Percentiles rank a stretch among this genome's conserved stretches.
phyloP scores from a whole-genome alignment of 2,113 vertebrate species.

The Furnarius figulus region DNA sequence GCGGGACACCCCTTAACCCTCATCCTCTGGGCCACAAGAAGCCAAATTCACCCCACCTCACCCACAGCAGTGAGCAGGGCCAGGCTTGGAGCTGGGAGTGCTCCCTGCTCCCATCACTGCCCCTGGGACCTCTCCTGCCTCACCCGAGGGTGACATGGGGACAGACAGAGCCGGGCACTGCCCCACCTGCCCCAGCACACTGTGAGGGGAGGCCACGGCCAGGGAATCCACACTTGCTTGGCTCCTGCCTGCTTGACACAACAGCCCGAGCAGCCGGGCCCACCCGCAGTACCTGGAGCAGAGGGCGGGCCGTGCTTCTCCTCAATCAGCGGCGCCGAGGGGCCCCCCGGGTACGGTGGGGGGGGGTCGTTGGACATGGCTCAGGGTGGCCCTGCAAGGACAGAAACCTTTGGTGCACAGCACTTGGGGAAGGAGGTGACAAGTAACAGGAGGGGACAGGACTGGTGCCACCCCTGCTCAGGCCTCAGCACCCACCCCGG shows the following conservation, averaged over 20 bases:
- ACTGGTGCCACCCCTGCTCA: not conserved
- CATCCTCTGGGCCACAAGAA: not conserved
- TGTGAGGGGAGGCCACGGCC: not conserved
- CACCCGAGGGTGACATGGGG: accelerated
- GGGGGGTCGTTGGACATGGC: conserved; percentile 93
- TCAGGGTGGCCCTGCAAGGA: conserved; percentile 36
- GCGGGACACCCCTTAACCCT: not conserved
- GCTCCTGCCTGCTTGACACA: accelerated
- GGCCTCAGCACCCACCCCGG: accelerated
- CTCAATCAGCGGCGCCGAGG: conserved; percentile 87
- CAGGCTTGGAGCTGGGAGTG: not conserved
- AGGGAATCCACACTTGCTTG: accelerated
- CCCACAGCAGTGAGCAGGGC: not conserved
- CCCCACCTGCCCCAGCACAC: accelerated
- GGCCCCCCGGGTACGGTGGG: conserved; percentile 93
- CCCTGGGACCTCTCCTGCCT: not conserved
- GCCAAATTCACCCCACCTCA: not conserved
- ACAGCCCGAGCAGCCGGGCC: not conserved
- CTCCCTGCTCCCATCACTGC: not conserved
- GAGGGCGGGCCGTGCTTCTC: conserved; percentile 87
- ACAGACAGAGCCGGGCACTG: accelerated
- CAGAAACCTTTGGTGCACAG: accelerated
- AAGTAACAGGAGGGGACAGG: accelerated
- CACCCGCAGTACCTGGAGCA: conserved; percentile 73
- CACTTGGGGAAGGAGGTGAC: not conserved